Evolutionary conservation across 2,113 vertebrate species (phyloP).

Genomic region (Apaloderma vittatum): DNA sequence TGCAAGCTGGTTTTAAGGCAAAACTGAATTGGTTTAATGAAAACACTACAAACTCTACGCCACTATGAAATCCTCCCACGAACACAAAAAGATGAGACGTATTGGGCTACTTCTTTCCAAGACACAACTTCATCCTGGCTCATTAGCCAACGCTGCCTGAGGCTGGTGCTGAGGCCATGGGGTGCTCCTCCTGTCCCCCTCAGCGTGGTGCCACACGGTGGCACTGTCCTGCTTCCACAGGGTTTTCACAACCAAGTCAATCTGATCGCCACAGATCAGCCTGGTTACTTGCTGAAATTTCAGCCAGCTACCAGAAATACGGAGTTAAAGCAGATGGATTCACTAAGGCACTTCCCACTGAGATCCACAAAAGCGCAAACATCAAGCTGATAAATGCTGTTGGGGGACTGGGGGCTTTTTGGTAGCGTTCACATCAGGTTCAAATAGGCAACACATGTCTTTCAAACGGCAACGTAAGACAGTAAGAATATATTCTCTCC

Average conservation of each 20-base stretch:
- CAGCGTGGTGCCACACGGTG: not conserved
- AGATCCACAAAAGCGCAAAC: not conserved
- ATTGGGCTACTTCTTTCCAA: not conserved
- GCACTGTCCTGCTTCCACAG: not conserved
- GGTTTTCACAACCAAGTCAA: not conserved
- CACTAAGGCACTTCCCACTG: not conserved
- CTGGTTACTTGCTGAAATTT: not conserved
- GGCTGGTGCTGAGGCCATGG: not conserved
- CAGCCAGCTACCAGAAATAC: not conserved
- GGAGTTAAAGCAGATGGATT: not conserved
- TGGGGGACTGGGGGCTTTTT: not conserved
- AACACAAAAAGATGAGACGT: not conserved
- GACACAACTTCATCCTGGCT: rapidly evolving
- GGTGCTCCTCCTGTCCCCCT: not conserved
- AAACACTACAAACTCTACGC: not conserved
- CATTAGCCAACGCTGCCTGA: not conserved
- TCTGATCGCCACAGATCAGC: not conserved
- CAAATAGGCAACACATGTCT: not conserved
- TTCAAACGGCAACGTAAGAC: rapidly evolving
- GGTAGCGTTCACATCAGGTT: not conserved
- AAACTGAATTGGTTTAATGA: not conserved
- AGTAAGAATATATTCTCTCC: not conserved
- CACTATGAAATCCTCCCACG: not conserved
- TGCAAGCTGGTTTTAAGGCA: not conserved
- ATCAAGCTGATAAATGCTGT: not conserved